Percentiles rank a stretch among this genome's conserved stretches.
Evolutionary conservation across 1,140 invertebrate species (phyloP).

Genomic region (Polyergus mexicanus): DNA sequence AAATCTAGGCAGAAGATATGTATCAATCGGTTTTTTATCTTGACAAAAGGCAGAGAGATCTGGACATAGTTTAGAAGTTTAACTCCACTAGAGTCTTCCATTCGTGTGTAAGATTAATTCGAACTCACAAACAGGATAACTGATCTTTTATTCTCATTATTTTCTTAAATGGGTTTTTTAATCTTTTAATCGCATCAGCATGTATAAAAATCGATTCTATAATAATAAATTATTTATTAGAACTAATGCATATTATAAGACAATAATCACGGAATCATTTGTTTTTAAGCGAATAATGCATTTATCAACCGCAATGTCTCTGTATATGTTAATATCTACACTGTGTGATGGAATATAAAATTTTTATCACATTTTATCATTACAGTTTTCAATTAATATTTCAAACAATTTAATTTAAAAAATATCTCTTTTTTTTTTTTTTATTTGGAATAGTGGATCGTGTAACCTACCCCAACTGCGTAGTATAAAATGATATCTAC

Average conservation of each 20-base stretch:
- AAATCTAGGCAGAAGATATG: conserved; percentile 11
- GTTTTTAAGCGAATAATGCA: neutral
- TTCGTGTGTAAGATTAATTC: conserved; percentile 30
- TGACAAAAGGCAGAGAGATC: neutral
- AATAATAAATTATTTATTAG: neutral
- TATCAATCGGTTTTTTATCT: neutral
- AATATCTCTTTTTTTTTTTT: conserved; percentile 2
- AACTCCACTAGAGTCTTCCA: neutral
- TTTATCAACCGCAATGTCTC: neutral
- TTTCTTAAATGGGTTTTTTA: neutral
- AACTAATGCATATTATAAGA: neutral
- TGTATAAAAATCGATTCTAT: neutral
- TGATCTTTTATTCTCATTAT: neutral
- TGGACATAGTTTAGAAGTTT: neutral
- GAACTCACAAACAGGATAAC: neutral
- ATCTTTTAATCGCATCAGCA: neutral
- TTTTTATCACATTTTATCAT: neutral
- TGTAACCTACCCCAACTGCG: neutral
- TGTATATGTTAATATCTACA: neutral
- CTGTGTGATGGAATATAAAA: too few relatives aligned
- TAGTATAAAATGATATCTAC: neutral
- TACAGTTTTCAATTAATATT: neutral
- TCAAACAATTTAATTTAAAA: conserved; percentile 21
- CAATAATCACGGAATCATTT: neutral
- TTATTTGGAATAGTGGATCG: neutral